Evolutionary conservation across 2,888 invertebrate species (phyloP), one percentile per base, ranked within the genome.

Genomic region (Nineta flava): DNA sequence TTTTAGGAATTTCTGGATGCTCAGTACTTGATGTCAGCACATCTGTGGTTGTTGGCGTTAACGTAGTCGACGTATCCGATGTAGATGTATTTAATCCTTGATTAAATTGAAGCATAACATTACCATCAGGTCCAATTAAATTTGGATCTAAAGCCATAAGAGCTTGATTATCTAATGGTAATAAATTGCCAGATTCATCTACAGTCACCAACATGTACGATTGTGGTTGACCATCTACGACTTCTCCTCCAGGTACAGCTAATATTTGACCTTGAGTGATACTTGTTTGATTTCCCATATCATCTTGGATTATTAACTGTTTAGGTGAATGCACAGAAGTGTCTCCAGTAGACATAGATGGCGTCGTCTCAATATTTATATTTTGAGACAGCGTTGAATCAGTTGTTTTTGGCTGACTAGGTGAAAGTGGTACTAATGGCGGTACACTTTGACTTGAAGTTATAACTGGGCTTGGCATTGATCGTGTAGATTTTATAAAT

Each of bases 161-260:
- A 3, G 81, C 75, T 52, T 79, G 79, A 58, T 82, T 81, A 61
- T 84, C 83, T 40, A 86, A 71, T 1, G 83, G 82, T 16, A 79
- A 79, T 49, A 81, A 73, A 44, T 78, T 78, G 42, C 83, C 79
- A 50, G 77, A 75, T 55, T 83, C 81, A 57, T 81, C 81, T n/a
- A 82, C 70, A 1, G 77, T 72, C 53, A 86, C 81, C 32, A 86
- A 70, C 62, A 83, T 81, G 61, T 83, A 84, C 1, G 80, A 78
- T 52, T 83, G 82, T 1, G 78, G 75, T 21, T 82, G 79, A 5
- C 84, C 83, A 48, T 82, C 82, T 52, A 78, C 75, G 56, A 79
- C 78, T 57, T 82, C 83, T 2, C 79, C 78, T 16, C 83, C 83
- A 17, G 83, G 83, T 43, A 86, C 71, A 12, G 83, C 83, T 60